These are phyloP conservation scores for Temnothorax curvispinosus DNA, from an alignment of 1,140 invertebrate species.

Conservation along the genomic window DNA sequence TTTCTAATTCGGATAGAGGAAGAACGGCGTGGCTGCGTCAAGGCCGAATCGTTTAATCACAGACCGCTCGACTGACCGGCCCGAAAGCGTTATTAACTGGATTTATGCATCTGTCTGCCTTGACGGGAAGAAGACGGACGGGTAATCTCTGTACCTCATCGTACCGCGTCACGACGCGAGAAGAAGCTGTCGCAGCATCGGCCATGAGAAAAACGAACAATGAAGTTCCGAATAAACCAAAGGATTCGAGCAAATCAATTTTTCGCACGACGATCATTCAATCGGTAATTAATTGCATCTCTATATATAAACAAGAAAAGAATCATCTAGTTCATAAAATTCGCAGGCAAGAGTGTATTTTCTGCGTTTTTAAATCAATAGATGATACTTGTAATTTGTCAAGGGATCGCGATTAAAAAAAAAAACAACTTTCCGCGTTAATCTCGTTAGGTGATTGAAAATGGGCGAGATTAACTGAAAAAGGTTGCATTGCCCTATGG, in stretches of 20 bases:
- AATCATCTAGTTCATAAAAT: neutral
- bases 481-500: neutral
- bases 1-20: conserved; percentile 67
- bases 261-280: neutral
- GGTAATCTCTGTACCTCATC: neutral
- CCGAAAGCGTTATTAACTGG: conserved; percentile 45
- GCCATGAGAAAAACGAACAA: neutral
- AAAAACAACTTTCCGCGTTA: neutral
- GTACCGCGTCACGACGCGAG: neutral
- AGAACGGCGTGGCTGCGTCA: conserved; percentile 67
- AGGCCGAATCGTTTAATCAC: conserved; percentile 79
- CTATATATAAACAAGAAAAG: neutral
- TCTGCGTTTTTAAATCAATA: conserved; percentile 1
- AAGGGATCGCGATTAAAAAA: neutral
- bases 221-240: neutral
- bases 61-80: conserved; percentile 30
- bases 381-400: neutral
- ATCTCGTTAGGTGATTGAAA: conserved; percentile 10
- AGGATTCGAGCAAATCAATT: neutral
- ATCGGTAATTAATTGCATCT: neutral
- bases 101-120: conserved; percentile 63
- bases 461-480: conserved; percentile 1
- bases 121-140: conserved; percentile 53
- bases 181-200: neutral
- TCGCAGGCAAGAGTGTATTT: neutral